Evolutionary conservation across 1,140 invertebrate genomes (phyloP).

Genomic region (Zaprionus taronus): DNA sequence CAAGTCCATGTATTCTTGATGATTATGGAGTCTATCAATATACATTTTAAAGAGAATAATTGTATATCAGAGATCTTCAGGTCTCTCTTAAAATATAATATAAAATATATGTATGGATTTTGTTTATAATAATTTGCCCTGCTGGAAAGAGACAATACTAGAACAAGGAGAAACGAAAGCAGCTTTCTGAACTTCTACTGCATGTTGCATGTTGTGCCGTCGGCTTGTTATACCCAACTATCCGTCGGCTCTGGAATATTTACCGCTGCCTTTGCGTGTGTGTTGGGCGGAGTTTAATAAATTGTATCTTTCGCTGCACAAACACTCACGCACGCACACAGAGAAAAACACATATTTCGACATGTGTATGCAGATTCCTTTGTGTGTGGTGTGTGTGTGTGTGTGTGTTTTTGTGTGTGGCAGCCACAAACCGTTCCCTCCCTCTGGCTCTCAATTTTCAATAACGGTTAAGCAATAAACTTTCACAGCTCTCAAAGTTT

Average conservation of each 20-base stretch:
- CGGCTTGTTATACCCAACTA: background rate
- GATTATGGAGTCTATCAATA: too few relatives aligned
- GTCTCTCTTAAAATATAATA: too few relatives aligned
- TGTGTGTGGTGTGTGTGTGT: background rate
- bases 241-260: constrained; percentile 10
- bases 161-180: too few relatives aligned
- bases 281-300: constrained; percentile 28
- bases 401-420: constrained; percentile 6
- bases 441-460: constrained; percentile 54
- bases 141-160: too few relatives aligned
- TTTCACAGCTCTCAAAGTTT: constrained; percentile 45
- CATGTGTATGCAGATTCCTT: constrained; percentile 60
- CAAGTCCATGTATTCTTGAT: too few relatives aligned
- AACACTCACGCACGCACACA: constrained; percentile 19
- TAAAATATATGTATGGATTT: too few relatives aligned
- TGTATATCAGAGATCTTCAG: too few relatives aligned
- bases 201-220: too few relatives aligned
- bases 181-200: too few relatives aligned
- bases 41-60: too few relatives aligned
- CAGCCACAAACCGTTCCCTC: constrained; percentile 1
- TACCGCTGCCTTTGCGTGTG: constrained; percentile 2
- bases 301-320: constrained; percentile 46
- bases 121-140: too few relatives aligned
- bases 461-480: constrained; percentile 70
- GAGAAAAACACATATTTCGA: constrained; percentile 19